phyloP scores from a whole-genome alignment of 2,888 invertebrate species.

The Branchipolynoe longqiensis region DNA sequence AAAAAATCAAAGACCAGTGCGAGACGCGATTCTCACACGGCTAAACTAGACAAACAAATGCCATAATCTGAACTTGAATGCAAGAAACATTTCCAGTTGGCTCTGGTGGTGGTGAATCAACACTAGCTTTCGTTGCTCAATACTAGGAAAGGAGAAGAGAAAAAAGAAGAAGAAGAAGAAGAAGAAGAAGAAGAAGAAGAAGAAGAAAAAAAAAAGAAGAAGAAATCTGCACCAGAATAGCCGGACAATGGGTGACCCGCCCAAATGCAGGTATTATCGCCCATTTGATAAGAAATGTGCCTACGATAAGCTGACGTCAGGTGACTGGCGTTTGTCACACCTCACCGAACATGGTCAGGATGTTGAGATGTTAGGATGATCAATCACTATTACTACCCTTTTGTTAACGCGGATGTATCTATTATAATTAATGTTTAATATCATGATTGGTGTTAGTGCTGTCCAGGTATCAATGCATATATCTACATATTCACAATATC shows the following conservation, averaged over 20 bases:
- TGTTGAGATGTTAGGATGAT: slow-evolving; percentile 15
- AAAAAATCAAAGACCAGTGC: too few relatives aligned
- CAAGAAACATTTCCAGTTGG: slow-evolving; percentile 20
- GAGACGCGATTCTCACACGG: too few relatives aligned
- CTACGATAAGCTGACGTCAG: slow-evolving; percentile 41
- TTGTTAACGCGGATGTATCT: not conserved
- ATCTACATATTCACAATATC: not conserved
- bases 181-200: too few relatives aligned
- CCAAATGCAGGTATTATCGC: slow-evolving; percentile 19
- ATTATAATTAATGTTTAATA: not conserved
- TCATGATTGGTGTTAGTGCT: not conserved
- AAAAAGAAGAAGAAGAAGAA: too few relatives aligned
- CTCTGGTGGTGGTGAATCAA: slow-evolving; percentile 5
- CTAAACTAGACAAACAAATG: slow-evolving; percentile 37
- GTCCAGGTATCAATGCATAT: slow-evolving; percentile 35
- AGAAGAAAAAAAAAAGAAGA: too few relatives aligned
- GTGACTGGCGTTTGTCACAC: not conserved
- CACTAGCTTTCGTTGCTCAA: slow-evolving; percentile 56
- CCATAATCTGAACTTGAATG: slow-evolving; percentile 56
- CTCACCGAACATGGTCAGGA: slow-evolving; percentile 45
- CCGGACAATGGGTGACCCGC: not conserved
- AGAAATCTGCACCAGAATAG: slow-evolving; percentile 43
- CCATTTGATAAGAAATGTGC: slow-evolving; percentile 32
- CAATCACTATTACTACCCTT: slow-evolving; percentile 35
- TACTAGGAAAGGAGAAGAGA: too few relatives aligned